Evolutionary conservation across 2,113 vertebrate genomes (phyloP).

Genomic region (Sporophila hypoxantha): DNA sequence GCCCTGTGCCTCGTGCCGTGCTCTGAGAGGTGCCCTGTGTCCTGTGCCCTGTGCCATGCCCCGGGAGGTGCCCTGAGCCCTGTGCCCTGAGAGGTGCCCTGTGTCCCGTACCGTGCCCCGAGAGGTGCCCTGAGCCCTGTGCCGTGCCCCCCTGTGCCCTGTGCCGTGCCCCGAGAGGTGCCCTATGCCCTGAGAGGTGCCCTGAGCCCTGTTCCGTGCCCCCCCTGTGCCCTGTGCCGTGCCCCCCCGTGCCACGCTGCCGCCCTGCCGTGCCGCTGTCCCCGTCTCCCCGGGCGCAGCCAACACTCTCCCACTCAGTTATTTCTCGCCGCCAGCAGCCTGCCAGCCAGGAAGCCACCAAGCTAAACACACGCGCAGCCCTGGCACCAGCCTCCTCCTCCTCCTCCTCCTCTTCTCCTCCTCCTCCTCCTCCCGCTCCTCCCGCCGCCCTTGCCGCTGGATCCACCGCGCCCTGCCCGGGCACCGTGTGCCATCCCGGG

Average conservation of each 20-base stretch:
- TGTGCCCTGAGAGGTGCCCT: no score
- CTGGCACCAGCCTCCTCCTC: constrained; percentile 32
- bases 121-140: no score
- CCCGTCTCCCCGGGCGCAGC: background rate
- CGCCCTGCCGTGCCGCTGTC: background rate
- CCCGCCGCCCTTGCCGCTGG: background rate
- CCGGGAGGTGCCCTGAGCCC: no score
- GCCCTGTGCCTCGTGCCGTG: no score
- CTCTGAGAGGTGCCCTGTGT: no score
- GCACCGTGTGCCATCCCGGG: background rate
- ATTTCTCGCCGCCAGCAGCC: constrained; percentile 3
- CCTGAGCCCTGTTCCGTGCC: no score
- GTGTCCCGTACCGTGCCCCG: no score
- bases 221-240: no score
- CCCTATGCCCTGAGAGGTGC: no score
- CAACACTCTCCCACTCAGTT: constrained; percentile 38
- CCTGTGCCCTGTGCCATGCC: no score
- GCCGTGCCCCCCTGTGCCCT: no score
- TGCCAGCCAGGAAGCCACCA: constrained; percentile 42
- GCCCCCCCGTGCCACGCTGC: background rate
- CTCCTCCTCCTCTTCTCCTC: background rate
- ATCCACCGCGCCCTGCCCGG: background rate
- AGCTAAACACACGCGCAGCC: constrained; percentile 32
- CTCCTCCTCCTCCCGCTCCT: background rate
- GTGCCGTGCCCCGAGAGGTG: rapidly evolving